Percentiles rank a stretch among this genome's conserved stretches.
Conservation (phyloP, 2,797 vertebrate genomes). For the Steatocranus sp. region DNA sequence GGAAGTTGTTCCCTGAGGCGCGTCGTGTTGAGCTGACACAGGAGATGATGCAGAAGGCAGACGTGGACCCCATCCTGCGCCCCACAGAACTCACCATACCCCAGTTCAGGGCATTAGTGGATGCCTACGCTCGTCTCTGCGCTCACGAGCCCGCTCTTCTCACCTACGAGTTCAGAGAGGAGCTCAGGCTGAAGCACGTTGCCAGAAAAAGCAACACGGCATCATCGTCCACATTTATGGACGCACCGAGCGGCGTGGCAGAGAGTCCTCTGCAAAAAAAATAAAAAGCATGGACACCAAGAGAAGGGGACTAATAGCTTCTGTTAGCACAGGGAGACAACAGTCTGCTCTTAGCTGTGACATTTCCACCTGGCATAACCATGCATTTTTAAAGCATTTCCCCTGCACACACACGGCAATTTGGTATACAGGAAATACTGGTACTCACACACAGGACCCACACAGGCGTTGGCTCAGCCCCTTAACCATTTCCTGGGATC, state of each 20-base stretch:
- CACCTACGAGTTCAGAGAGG: constrained; percentile 85
- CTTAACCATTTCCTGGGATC: not conserved
- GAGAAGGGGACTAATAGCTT: constrained; percentile 39
- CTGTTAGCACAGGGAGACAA: constrained; percentile 36
- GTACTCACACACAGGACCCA: not conserved
- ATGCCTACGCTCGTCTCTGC: constrained; percentile 84
- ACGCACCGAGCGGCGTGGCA: not conserved
- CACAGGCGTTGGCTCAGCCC: not conserved
- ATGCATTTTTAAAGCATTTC: constrained; percentile 66
- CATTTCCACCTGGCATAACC: constrained; percentile 63
- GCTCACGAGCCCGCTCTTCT: constrained; percentile 72
- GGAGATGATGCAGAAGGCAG: constrained; percentile 78
- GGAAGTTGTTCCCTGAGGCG: constrained; percentile 88
- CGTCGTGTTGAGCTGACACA: constrained; percentile 78
- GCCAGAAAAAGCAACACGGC: not conserved
- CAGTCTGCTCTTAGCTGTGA: constrained; percentile 62
- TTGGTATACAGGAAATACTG: not conserved
- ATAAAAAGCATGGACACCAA: not conserved
- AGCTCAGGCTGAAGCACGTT: constrained; percentile 72
- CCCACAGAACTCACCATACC: constrained; percentile 82
- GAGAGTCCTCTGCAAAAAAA: not conserved
- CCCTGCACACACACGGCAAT: constrained; percentile 19
- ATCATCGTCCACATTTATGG: not conserved
- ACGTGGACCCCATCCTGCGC: constrained; percentile 86
- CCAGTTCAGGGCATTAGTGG: constrained; percentile 81